Base-by-base conservation (phyloP, 2,113 vertebrate species). In the Ammodytes marinus region DNA sequence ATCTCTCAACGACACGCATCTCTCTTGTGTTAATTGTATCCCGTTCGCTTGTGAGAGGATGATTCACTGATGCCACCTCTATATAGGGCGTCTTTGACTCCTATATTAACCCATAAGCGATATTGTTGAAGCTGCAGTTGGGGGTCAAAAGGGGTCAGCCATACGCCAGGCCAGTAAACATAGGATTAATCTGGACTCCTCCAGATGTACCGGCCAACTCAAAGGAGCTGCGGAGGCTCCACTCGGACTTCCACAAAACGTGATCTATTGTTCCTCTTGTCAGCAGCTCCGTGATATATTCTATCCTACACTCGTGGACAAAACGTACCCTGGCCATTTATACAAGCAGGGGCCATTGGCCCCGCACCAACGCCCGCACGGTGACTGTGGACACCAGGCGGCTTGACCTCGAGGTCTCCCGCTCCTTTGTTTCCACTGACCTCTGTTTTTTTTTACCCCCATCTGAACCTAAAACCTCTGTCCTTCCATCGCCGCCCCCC, bases 211-310 rank as follows among this genome's bases (percentile, higher is more conserved):
- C 79, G 19, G 64, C 71, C 74, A 1, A 55, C 80, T 93, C 82
- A 91, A 89, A 90, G 85, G 90, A 76, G 58, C 85, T 54, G 80
- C 79, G 77, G 79, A 64, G 45, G 82, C 87, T 90, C 74, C 74
- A 57, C 84, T 90, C 69, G 74, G 87, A 89, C 90, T 69, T 83
- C 83, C 91, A 92, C 91, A 92, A 89, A 94, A 82, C 86, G 47
- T 83, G 87, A 92, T 87, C 93, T 91, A 94, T 94, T 95, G 94
- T 95, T 93, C 77, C 0, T 86, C 59, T 27, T 95, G 95, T 95
- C 95, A 94, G 88, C 80, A n/a, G 80, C 27, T 3, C 54, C 4
- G 76, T 95, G 95, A 96, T 95, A 89, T 95, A 95, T 95, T 95
- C 86, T 91, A 76, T 92, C 93, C 90, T 89, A 77, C 81, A 47